Evolutionary conservation across 2,888 invertebrate genomes (phyloP).

Genomic region (Meteorus colon): DNA sequence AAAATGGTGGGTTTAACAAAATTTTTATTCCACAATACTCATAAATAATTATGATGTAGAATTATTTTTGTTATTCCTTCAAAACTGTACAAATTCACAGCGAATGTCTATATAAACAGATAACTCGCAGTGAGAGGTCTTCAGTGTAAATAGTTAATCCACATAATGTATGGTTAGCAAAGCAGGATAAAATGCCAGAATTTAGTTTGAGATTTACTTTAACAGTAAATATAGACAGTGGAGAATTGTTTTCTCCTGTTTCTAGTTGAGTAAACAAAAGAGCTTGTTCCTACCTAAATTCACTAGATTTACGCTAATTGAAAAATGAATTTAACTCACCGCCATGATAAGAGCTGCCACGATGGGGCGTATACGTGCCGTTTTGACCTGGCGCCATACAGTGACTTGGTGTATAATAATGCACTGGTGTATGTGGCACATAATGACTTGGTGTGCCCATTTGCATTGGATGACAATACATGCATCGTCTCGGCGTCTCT

Average conservation of each 20-base stretch:
- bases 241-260: background rate
- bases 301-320: constrained; percentile 48
- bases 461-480: constrained; percentile 68
- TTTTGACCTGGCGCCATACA: constrained; percentile 62
- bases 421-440: constrained; percentile 58
- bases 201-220: constrained; percentile 10
- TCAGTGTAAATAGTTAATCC: constrained; percentile 36
- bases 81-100: background rate
- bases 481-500: constrained; percentile 62
- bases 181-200: constrained; percentile 34
- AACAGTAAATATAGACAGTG: constrained; percentile 4
- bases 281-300: constrained; percentile 33
- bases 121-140: background rate
- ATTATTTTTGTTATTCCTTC: no score
- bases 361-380: constrained; percentile 64
- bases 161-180: constrained; percentile 31
- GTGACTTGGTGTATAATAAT: constrained; percentile 69
- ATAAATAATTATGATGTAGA: no score
- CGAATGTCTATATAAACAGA: constrained; percentile 15
- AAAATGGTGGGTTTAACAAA: no score
- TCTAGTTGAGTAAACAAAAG: background rate
- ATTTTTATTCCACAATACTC: no score
- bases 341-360: constrained; percentile 68
- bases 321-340: constrained; percentile 60
- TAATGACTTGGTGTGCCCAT: constrained; percentile 65